Conservation (phyloP, 2,888 invertebrate genomes). For the Aethes cnicana region DNA sequence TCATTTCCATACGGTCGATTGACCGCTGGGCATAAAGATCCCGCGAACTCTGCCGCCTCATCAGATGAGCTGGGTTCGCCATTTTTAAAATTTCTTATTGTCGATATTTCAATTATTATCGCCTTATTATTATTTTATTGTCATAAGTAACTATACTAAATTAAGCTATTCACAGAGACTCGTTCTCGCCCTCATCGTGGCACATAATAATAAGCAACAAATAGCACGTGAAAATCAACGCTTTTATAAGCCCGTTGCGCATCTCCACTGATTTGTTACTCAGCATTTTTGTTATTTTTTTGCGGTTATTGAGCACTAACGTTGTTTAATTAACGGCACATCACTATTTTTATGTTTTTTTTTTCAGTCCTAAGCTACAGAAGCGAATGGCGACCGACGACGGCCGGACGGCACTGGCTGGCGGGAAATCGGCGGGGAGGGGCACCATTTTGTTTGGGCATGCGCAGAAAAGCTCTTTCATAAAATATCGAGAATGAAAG, state of each 20-base stretch:
- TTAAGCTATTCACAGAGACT: slow-evolving; percentile 46
- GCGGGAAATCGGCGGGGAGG: slow-evolving; percentile 57
- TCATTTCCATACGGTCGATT: slow-evolving; percentile 92
- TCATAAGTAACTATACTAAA: slow-evolving; percentile 37
- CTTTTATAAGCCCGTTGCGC: slow-evolving; percentile 43
- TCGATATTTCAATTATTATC: slow-evolving; percentile 38
- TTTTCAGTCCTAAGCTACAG: slow-evolving; percentile 17
- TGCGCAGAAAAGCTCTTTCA: slow-evolving; percentile 50
- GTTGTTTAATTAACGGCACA: slow-evolving; percentile 38
- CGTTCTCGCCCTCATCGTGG: slow-evolving; percentile 66
- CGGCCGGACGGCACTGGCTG: slow-evolving; percentile 56
- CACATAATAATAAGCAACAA: slow-evolving; percentile 64
- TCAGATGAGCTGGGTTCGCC: slow-evolving; percentile 95
- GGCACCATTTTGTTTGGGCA: slow-evolving; percentile 49
- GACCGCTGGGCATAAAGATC: slow-evolving; percentile 91
- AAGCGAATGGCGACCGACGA: slow-evolving; percentile 42
- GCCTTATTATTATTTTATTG: slow-evolving; percentile 46
- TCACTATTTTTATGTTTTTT: slow-evolving; percentile 35
- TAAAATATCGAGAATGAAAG: slow-evolving; percentile 34
- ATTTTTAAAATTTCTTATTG: slow-evolving; percentile 68
- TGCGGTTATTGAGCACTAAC: slow-evolving; percentile 25
- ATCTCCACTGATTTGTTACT: slow-evolving; percentile 46
- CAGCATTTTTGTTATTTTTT: slow-evolving; percentile 47
- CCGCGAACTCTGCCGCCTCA: slow-evolving; percentile 93
- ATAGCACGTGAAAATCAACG: slow-evolving; percentile 50